Base-by-base conservation (phyloP, 2,113 vertebrate species). In the Oceanites oceanicus region DNA sequence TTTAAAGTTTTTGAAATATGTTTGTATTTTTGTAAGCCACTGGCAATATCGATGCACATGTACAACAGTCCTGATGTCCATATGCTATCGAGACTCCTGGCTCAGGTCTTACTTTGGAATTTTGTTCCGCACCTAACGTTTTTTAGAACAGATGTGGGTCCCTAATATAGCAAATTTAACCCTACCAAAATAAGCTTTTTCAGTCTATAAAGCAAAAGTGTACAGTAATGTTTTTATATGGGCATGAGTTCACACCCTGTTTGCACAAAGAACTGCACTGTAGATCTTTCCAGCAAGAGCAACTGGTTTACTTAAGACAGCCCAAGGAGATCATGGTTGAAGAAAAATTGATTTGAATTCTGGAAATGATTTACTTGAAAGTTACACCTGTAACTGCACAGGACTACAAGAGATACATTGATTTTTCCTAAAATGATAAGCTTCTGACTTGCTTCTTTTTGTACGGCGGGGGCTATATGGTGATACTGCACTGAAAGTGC, bases 371-470 rank as follows among this genome's bases (percentile, higher is more conserved):
- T 30, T 40, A n/a, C 49, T 47, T 58, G 20, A 42, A 44, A 30
- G 26, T 16, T 36, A 32, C 9, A 20, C 0, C 0, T 49, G 18
- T 19, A 86, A 62, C 30, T 93, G 67, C 87, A 90, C 29, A 62
- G 44, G 29, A 42, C 27, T 34, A 22, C 21, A 52, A 23, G 18
- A 75, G 17, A 78, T 25, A 72, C 15, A 75, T 30, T 29, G 73
- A 72, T 91, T 76, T 92, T 96, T 93, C 78, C 83, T 92, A 27
- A 86, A 90, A 44, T 92, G 77, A 44, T 50, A 50, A 42, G 15
- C 26, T 77, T 78, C 50, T 34, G 59, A 73, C 71, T 77, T 85
- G 27, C 58, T 38, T 50, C 21, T 93, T 29, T 26, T 44, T 50
- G 79, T 49, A 76, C 36, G 30, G 47, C 53, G 53, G 34, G 27